These are phyloP conservation scores for Phaedon cochleariae DNA, from an alignment of 2,888 invertebrate species.

Conservation along the genomic window DNA sequence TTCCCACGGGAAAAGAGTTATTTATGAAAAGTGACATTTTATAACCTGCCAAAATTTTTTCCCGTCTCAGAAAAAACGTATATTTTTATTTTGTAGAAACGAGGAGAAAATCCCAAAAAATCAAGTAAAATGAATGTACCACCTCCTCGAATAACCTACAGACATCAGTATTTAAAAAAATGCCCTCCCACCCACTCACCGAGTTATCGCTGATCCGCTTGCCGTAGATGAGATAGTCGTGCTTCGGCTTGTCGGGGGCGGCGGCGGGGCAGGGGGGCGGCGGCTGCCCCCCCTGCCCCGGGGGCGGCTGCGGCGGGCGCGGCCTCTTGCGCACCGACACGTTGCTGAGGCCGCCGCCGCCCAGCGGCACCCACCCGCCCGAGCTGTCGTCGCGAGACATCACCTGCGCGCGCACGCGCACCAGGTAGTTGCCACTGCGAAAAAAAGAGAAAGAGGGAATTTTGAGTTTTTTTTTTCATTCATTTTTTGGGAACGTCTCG, in stretches of 20 bases:
- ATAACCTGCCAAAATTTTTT: no score
- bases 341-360: conserved; percentile 92
- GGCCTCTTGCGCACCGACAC: conserved; percentile 87
- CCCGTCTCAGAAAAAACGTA: no score
- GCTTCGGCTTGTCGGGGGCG: conserved; percentile 68
- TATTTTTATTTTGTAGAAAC: no score
- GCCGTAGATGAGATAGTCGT: conserved; percentile 93
- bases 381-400: conserved; percentile 98
- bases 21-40: no score
- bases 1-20: no score
- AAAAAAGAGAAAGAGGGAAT: no score
- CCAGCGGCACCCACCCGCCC: conserved; percentile 94
- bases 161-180: neutral
- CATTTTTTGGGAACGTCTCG: no score
- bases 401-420: conserved; percentile 98
- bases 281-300: conserved; percentile 58
- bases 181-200: conserved; percentile 70
- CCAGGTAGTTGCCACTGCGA: conserved; percentile 87
- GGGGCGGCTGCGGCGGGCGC: conserved; percentile 58
- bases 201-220: conserved; percentile 91
- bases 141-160: no score
- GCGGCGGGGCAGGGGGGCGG: conserved; percentile 50
- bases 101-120: no score
- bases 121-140: no score
- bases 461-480: no score